A percentile compares a stretch with the other conserved stretches of the same genome.
phyloP scores from a whole-genome alignment of 2,888 invertebrate species.

The Luperina nickerlii region DNA sequence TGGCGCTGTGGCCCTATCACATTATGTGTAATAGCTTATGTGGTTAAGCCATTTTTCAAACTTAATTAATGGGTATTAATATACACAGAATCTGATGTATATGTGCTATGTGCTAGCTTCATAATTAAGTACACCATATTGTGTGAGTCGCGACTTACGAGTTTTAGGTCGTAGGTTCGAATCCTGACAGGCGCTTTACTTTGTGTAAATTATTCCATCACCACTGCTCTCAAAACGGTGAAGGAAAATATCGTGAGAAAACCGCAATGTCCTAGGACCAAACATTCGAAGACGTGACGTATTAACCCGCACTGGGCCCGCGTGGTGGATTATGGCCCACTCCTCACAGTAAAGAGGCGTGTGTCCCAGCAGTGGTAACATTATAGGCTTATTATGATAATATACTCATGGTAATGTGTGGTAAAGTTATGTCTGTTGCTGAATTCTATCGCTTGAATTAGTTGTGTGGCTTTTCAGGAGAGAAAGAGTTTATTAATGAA shows the following conservation, averaged over 20 bases:
- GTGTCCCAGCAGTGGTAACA: neutral
- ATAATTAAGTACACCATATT: conserved; percentile 38
- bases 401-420: neutral
- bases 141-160: neutral
- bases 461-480: conserved; percentile 20
- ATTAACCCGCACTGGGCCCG: neutral
- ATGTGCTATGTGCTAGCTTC: conserved; percentile 30
- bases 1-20: conserved; percentile 44
- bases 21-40: conserved; percentile 49
- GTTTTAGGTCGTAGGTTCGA: neutral
- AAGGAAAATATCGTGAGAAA: neutral
- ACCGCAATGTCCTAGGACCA: neutral
- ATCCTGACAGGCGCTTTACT: neutral
- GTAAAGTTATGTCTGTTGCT: conserved; percentile 17
- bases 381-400: neutral
- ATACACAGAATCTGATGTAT: conserved; percentile 35
- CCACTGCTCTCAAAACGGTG: neutral
- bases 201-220: neutral
- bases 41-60: conserved; percentile 62
- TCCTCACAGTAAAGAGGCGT: neutral
- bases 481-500: neutral
- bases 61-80: conserved; percentile 62
- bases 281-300: neutral
- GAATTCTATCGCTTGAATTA: conserved; percentile 22
- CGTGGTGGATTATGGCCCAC: neutral